Base-by-base conservation (phyloP, 2,797 vertebrate genomes). In the Sebastiscus albofasciatus region DNA sequence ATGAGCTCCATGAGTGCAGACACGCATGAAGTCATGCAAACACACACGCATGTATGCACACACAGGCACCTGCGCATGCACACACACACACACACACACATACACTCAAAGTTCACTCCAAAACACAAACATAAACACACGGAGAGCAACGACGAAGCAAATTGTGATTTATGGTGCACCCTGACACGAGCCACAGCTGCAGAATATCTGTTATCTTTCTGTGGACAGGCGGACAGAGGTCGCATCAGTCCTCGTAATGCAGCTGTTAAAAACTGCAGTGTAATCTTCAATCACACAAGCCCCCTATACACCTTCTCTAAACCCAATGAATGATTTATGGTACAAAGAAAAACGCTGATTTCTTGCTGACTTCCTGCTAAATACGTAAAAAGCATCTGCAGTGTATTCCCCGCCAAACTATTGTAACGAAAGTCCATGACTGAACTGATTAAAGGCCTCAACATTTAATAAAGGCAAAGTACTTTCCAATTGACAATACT, bases 21-120 rank as follows among this genome's bases (percentile, higher is more conserved):
- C 60, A 69, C 59, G 75, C 70, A 74, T 55, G 66, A 75, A 82
- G 46, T 26, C 74, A 75, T 75, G 62, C 69, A 60, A 74, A 72
- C 62, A 36, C 65, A 52, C 59, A 76, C 1, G 52, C 67, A 75
- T 64, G 27, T 72, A 67, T 61, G 65, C 59, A 66, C 79, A 79
- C 34, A 42, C 59, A 77, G 0, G n/a, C 70, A 79, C 62, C 29
- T 46, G 42, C 9, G 29, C 61, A 34, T 52, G 64, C 8, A 49
- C 62, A 72, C 72, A 77, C 2, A 49, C 39, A 49, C 61, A 81
- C 70, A 75, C 8, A 49, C 61, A 81, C 71, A 75, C 72, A 77
- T 26, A 65, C 2, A 49, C 39, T 24, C 39, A 18, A 24, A 67
- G 27, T 79, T 71, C 42, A 72, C 11, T 5, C 2, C 29, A 31